Percentiles rank a stretch among this genome's conserved stretches.
These are phyloP conservation scores for Salmo trutta DNA, from an alignment of 2,797 vertebrate species.

Conservation along the genomic window DNA sequence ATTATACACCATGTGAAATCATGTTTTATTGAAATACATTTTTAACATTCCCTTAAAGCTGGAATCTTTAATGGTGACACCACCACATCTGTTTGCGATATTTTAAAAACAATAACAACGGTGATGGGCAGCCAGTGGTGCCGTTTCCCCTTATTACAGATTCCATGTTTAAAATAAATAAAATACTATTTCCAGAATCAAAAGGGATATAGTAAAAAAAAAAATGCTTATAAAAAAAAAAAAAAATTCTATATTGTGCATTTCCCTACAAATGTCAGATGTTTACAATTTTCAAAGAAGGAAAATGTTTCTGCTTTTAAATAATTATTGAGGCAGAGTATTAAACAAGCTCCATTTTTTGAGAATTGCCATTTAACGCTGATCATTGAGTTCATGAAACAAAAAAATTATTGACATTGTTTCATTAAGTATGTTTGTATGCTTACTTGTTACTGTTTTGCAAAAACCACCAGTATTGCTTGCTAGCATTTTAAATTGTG, in stretches of 20 bases:
- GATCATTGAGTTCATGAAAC: conserved; percentile 16
- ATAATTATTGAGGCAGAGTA: background rate
- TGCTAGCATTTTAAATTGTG: conserved; percentile 55
- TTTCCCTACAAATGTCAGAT: conserved; percentile 10
- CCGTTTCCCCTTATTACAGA: too few relatives aligned
- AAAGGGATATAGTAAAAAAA: background rate
- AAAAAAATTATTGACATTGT: conserved; percentile 14
- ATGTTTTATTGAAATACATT: background rate
- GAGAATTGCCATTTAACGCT: conserved; percentile 38
- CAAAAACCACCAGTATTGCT: conserved; percentile 51
- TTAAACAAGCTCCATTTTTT: background rate
- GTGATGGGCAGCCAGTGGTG: too few relatives aligned
- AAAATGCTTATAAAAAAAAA: background rate
- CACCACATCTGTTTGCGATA: too few relatives aligned
- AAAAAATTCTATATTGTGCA: background rate
- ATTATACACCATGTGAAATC: background rate
- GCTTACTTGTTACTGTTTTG: conserved; percentile 62
- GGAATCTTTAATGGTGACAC: too few relatives aligned
- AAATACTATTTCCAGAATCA: background rate
- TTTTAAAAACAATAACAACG: too few relatives aligned
- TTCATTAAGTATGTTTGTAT: conserved; percentile 51
- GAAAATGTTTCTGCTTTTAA: background rate
- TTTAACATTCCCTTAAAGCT: background rate
- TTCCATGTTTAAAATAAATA: background rate
- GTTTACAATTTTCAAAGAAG: conserved; percentile 6